phyloP scores from a whole-genome alignment of 64 coral and sea anemone genomes.

The Stylophora pistillata region DNA sequence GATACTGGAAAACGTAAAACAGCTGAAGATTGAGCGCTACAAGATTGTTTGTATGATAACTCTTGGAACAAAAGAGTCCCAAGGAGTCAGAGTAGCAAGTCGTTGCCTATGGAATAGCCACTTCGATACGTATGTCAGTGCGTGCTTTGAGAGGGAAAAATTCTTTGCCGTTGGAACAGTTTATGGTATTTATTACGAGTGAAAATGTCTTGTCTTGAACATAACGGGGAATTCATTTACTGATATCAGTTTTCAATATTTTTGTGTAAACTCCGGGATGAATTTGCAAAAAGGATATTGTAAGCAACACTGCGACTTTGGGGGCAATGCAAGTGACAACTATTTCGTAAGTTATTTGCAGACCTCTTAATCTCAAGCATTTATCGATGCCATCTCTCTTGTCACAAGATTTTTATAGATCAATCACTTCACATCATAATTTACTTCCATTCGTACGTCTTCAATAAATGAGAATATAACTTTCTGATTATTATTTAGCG shows the following conservation, averaged over 20 bases:
- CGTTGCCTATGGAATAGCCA: constrained; percentile 71
- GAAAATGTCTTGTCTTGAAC: background rate
- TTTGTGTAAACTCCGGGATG: no score
- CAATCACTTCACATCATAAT: background rate
- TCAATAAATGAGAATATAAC: background rate
- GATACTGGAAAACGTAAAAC: constrained; percentile 51
- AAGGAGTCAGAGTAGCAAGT: constrained; percentile 60
- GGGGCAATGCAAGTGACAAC: no score
- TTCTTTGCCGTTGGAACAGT: constrained; percentile 71
- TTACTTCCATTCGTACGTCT: no score
- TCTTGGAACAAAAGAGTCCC: constrained; percentile 56
- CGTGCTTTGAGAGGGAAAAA: constrained; percentile 34
- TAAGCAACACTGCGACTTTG: no score
- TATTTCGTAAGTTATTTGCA: no score
- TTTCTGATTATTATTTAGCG: background rate
- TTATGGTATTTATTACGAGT: constrained; percentile 72
- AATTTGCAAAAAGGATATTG: no score
- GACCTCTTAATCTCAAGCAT: background rate
- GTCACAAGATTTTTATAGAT: background rate
- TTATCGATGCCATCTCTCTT: background rate
- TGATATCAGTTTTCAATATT: no score
- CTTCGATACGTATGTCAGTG: constrained; percentile 55
- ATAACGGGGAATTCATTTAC: no score
- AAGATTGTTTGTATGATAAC: constrained; percentile 70
- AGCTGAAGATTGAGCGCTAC: constrained; percentile 69